phyloP scores from a whole-genome alignment of 1,140 invertebrate genomes.

The Conus betulinus region DNA sequence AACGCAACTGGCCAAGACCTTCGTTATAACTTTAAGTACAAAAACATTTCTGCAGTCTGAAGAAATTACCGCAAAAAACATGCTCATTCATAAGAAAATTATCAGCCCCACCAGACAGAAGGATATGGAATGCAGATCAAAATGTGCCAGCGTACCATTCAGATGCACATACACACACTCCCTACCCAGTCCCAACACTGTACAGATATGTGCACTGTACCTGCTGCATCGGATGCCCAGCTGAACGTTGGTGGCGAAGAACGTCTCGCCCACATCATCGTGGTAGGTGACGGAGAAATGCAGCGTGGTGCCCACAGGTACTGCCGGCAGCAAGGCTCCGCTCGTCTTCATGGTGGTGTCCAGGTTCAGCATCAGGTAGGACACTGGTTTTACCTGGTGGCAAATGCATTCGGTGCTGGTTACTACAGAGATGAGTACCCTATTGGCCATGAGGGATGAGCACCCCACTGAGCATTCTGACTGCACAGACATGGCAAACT shows the following conservation, averaged over 20 bases:
- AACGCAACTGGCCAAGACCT: too few relatives aligned
- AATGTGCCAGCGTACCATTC: neutral
- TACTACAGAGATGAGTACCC: too few relatives aligned
- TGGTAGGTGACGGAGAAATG: constrained; percentile 74
- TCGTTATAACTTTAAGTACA: too few relatives aligned
- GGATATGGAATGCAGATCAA: too few relatives aligned
- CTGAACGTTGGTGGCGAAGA: constrained; percentile 73
- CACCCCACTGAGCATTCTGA: too few relatives aligned
- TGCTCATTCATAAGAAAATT: too few relatives aligned
- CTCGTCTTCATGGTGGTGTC: constrained; percentile 47
- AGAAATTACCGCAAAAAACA: too few relatives aligned
- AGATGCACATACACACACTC: neutral
- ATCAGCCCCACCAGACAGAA: too few relatives aligned
- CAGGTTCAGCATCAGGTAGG: constrained; percentile 77
- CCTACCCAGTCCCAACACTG: neutral
- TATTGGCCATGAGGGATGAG: too few relatives aligned
- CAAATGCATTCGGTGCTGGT: neutral
- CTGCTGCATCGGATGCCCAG: constrained; percentile 75
- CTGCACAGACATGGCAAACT: too few relatives aligned
- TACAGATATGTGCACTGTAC: constrained; percentile 40
- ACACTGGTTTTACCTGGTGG: constrained; percentile 75
- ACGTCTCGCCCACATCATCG: constrained; percentile 76
- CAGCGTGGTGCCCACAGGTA: constrained; percentile 76
- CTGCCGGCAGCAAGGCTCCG: constrained; percentile 56
- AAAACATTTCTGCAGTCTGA: too few relatives aligned